phyloP scores from a whole-genome alignment of 2,113 vertebrate genomes.

The Chloropsis cyanopogon region DNA sequence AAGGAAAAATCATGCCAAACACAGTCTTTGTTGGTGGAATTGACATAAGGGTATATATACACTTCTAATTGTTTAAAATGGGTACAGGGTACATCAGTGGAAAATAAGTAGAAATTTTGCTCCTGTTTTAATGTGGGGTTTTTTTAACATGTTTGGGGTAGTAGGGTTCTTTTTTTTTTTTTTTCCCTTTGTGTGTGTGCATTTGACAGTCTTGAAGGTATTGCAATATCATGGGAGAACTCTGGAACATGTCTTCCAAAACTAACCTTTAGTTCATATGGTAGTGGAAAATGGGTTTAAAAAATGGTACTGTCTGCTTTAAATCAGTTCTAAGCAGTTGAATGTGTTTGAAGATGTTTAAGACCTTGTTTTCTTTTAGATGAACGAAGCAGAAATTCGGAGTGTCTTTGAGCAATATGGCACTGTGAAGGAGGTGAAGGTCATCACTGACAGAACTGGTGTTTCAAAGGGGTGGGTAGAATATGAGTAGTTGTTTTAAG shows the following conservation, averaged over 20 bases:
- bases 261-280: not conserved
- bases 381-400: conserved; percentile 87
- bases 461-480: conserved; percentile 90
- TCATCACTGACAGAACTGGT: conserved; percentile 91
- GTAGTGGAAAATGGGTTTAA: not conserved
- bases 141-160: not conserved
- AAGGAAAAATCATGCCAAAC: conserved; percentile 93
- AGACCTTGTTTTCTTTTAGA: conserved; percentile 68
- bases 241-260: not conserved
- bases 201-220: not conserved
- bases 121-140: not conserved
- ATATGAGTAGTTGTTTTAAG: not conserved
- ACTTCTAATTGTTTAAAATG: not conserved
- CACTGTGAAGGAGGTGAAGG: conserved; percentile 90
- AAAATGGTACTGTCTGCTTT: not conserved
- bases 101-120: not conserved
- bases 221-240: not conserved
- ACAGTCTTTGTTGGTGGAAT: conserved; percentile 94
- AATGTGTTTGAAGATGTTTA: not conserved
- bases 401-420: conserved; percentile 86
- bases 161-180: not conserved
- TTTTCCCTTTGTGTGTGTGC: not conserved
- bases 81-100: fast-evolving
- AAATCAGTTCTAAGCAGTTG: not conserved
- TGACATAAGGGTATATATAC: conserved; percentile 83